Percentiles rank a stretch among this genome's conserved stretches.
These are phyloP conservation scores for Paedocypris sp. DNA, from an alignment of 2,113 vertebrate genomes.

Conservation along the genomic window DNA sequence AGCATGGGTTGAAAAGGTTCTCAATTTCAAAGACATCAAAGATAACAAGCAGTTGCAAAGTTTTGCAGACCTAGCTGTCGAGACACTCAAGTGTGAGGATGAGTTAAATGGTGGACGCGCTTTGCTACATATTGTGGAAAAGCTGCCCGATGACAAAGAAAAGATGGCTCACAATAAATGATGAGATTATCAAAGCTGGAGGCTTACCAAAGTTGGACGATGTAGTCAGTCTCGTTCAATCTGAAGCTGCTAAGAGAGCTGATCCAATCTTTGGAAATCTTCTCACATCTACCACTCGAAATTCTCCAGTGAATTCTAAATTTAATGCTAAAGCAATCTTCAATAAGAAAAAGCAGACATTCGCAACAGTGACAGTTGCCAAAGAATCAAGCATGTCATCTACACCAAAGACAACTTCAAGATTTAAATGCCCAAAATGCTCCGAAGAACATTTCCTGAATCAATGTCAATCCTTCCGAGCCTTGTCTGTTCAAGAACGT, in stretches of 20 bases:
- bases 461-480: neutral
- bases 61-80: neutral
- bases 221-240: neutral
- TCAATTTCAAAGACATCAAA: neutral
- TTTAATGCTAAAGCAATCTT: neutral
- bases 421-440: neutral
- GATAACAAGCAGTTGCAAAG: neutral
- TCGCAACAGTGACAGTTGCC: neutral
- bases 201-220: neutral
- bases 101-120: neutral
- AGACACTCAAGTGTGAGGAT: neutral
- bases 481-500: neutral
- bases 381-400: neutral
- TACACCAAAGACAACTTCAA: neutral
- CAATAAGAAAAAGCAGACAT: neutral
- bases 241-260: neutral
- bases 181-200: neutral
- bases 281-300: neutral
- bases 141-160: neutral
- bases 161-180: neutral
- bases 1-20: neutral
- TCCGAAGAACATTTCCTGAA: neutral
- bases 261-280: neutral
- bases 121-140: neutral
- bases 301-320: neutral